Conservation (phyloP, 2,888 invertebrate species). For the Nysson spinosus region DNA sequence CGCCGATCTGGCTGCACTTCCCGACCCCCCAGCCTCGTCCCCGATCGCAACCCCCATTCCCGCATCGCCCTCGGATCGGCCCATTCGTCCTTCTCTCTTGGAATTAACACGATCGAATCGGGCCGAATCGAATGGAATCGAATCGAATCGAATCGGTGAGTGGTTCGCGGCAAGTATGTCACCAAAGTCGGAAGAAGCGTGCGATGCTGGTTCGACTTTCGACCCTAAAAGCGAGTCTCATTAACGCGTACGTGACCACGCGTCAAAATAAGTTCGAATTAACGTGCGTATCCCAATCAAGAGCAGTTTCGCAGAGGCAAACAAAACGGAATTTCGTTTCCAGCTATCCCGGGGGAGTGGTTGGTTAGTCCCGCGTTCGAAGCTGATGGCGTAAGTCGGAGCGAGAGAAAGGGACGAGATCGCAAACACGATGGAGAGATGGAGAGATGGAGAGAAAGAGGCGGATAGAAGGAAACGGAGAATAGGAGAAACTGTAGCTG, state of each 20-base stretch:
- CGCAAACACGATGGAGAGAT: background rate
- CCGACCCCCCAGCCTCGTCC: too few relatives aligned
- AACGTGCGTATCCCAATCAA: slow-evolving; percentile 72
- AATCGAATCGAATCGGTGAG: too few relatives aligned
- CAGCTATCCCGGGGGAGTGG: slow-evolving; percentile 44
- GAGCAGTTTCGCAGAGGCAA: slow-evolving; percentile 60
- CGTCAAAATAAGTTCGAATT: slow-evolving; percentile 70
- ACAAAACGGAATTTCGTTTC: slow-evolving; percentile 60
- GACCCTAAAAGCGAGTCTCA: slow-evolving; percentile 53
- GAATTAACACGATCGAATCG: too few relatives aligned
- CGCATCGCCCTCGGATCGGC: too few relatives aligned
- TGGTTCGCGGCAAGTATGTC: too few relatives aligned
- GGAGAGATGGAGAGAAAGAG: slow-evolving; percentile 2
- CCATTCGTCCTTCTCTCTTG: too few relatives aligned
- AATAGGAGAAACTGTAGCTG: slow-evolving; percentile 49
- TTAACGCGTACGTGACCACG: slow-evolving; percentile 66
- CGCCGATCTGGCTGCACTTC: too few relatives aligned
- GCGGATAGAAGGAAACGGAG: slow-evolving; percentile 27
- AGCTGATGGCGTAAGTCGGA: slow-evolving; percentile 57
- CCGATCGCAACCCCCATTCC: too few relatives aligned
- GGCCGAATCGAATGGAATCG: too few relatives aligned
- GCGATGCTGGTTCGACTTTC: slow-evolving; percentile 16
- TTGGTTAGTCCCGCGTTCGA: slow-evolving; percentile 51
- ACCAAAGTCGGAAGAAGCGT: background rate
- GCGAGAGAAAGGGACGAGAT: slow-evolving; percentile 43